Conservation (phyloP, 1,140 invertebrate species). For the Oryctes rhinoceros region DNA sequence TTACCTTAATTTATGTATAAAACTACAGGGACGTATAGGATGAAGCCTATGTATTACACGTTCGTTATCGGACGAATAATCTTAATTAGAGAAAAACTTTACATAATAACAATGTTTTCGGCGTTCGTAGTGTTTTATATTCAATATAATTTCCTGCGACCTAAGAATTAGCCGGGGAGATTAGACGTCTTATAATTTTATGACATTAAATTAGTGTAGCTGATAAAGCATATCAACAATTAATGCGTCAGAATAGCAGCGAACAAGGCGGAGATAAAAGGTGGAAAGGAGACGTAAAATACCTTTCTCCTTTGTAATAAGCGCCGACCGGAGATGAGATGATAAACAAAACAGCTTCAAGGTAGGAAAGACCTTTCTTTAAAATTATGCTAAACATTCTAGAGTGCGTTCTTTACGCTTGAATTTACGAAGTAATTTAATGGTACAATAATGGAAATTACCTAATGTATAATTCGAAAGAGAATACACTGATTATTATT, state of each 20-base stretch:
- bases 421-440: neutral
- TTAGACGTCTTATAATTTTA: neutral
- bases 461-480: slow-evolving; percentile 6
- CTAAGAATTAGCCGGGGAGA: neutral
- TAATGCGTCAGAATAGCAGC: neutral
- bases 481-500: neutral
- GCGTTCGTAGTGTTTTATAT: neutral
- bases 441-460: neutral
- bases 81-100: slow-evolving; percentile 6
- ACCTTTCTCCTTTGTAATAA: neutral
- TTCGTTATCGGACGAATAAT: neutral
- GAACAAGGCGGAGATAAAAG: neutral
- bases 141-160: neutral
- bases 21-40: neutral
- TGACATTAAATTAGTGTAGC: slow-evolving; percentile 5
- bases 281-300: neutral
- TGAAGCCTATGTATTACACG: neutral
- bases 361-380: neutral
- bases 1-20: neutral
- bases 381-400: slow-evolving; percentile 4
- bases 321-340: slow-evolving; percentile 12
- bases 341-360: slow-evolving; percentile 1
- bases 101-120: slow-evolving; percentile 22
- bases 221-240: slow-evolving; percentile 2
- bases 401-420: neutral